Base-by-base conservation (phyloP, 2,888 invertebrate species). In the Steinernema scapterisci region DNA sequence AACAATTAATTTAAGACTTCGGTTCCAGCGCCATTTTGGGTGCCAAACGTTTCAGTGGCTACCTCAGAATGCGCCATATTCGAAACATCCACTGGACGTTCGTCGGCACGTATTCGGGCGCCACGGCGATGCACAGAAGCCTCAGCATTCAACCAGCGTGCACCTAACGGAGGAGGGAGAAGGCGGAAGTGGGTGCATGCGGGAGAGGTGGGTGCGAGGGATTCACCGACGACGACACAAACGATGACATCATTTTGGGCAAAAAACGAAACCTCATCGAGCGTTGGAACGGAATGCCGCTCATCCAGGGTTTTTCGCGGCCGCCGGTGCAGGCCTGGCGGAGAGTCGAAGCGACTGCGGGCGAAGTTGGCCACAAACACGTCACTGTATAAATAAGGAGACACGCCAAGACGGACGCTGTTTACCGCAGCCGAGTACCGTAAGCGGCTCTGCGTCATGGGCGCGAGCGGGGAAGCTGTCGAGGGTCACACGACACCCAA, bases 241-340 rank as follows among this genome's bases (percentile, higher is more conserved):
- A 38, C 54, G 27, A 31, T 63, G 63, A 63, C 63, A 63, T 63
- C 63, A 63, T 27, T 63, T 25, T 48, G 13, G n/a, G 16, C 54
- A 25, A 54, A 54, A 54, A 63, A 38, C 16, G 31, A 63, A 38
- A 63, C 63, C 63, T 63, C 63, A 63, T 63, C 63, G 63, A 63
- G 31, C 63, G 63, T 27, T 21, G 63, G 31, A 63, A 16, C 48
- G 48, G 48, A 48, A 27, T 38, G 31, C 31, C 31, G 16, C 27
- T 21, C 63, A 38, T 63, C 54, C 38, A 31, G 5, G 16, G 63
- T 31, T 54, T 54, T 23, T 54, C 54, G 54, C 9, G 27, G 27
- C 38, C 31, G 63, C 63, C 63, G 63, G 27, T 31, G 27, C 3
- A 63, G 27, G 21, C 23, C 63, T 38, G 38, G 38, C 9, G 38